Conservation (phyloP, 2,797 vertebrate genomes). For the Cossypha heuglini region DNA sequence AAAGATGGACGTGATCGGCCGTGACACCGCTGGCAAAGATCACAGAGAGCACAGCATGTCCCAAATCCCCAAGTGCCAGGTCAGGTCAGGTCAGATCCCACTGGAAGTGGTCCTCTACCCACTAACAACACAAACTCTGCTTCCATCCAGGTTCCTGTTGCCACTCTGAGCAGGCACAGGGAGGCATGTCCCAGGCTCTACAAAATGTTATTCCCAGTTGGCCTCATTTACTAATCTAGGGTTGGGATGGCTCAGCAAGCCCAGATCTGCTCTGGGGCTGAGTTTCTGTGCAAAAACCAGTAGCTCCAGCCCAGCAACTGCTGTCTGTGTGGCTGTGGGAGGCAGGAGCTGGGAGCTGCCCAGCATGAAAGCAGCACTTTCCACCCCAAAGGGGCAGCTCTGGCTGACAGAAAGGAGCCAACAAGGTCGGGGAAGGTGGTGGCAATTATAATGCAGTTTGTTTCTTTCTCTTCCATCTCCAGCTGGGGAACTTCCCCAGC, state of each 20-base stretch:
- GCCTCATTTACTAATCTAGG: background rate
- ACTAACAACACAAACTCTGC: background rate
- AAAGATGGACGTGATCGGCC: rapidly evolving
- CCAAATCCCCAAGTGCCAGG: background rate
- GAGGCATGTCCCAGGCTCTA: rapidly evolving
- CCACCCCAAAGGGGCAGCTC: background rate
- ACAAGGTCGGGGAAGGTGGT: background rate
- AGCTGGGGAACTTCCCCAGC: slow-evolving; percentile 26
- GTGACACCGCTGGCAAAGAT: rapidly evolving
- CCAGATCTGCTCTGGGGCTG: background rate
- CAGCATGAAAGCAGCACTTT: background rate
- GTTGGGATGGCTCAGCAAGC: background rate
- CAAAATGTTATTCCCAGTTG: background rate
- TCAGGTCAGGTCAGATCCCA: background rate
- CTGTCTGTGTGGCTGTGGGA: background rate
- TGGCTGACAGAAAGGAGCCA: background rate
- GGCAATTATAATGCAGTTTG: background rate
- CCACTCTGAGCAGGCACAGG: rapidly evolving
- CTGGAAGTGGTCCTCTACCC: background rate
- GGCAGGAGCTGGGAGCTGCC: background rate
- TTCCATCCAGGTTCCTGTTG: background rate
- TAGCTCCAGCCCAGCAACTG: background rate
- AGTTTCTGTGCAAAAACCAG: background rate
- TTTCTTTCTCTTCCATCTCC: background rate
- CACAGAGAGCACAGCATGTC: background rate